Evolutionary conservation across 2,797 vertebrate species (phyloP).

Genomic region (Euthynnus affinis): DNA sequence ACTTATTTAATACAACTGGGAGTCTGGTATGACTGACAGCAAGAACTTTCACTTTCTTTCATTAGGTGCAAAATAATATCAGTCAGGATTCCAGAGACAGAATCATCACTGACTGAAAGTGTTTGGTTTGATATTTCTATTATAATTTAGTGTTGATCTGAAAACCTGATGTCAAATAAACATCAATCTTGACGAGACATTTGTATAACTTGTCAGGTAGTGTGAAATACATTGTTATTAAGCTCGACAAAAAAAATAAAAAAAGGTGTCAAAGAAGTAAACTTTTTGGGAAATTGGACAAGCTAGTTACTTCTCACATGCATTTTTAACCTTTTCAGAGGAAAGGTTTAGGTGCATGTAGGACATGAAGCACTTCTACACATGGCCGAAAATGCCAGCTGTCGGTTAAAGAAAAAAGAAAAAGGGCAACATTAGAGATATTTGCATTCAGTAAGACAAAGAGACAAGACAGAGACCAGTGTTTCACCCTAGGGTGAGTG

Average conservation of each 20-base stretch:
- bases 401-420: slow-evolving; percentile 24
- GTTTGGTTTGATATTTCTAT: not conserved
- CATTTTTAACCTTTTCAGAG: slow-evolving; percentile 54
- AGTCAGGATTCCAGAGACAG: not conserved
- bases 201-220: not conserved
- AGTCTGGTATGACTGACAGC: slow-evolving; percentile 2
- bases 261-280: not conserved
- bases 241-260: not conserved
- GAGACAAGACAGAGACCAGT: not conserved
- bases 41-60: slow-evolving; percentile 10
- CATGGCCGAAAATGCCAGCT: slow-evolving; percentile 48
- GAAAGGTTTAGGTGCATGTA: slow-evolving; percentile 26
- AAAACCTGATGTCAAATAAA: slow-evolving; percentile 1
- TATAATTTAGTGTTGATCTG: not conserved
- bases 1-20: slow-evolving; percentile 1
- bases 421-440: slow-evolving; percentile 44
- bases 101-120: not conserved
- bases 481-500: too few relatives aligned
- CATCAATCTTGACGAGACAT: not conserved
- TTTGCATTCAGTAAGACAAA: slow-evolving; percentile 33
- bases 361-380: slow-evolving; percentile 20
- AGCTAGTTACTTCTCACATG: not conserved
- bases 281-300: not conserved
- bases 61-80: slow-evolving; percentile 5
- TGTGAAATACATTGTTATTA: not conserved